Conservation (phyloP, 2,888 invertebrate genomes). For the Hoplodrina blanda region DNA sequence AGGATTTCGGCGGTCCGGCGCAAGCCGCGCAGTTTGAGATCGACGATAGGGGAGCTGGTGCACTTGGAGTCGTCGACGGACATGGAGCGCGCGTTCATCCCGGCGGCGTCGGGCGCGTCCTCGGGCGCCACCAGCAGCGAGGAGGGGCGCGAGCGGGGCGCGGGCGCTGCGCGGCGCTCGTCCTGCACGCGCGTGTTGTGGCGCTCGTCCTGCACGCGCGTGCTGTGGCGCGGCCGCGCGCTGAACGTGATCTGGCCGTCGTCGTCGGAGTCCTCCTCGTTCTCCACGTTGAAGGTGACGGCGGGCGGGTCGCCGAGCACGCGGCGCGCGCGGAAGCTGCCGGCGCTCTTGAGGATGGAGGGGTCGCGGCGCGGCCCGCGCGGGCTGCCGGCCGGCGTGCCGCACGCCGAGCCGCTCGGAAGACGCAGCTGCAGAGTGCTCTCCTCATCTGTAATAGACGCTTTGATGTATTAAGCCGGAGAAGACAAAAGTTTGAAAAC, state of each 20-base stretch:
- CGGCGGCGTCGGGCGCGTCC: slow-evolving; percentile 63
- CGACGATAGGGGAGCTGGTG: slow-evolving; percentile 74
- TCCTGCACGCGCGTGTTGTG: slow-evolving; percentile 67
- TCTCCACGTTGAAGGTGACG: slow-evolving; percentile 88
- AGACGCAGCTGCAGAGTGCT: slow-evolving; percentile 75
- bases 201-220: slow-evolving; percentile 69
- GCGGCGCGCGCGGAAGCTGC: slow-evolving; percentile 75
- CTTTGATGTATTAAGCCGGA: slow-evolving; percentile 61
- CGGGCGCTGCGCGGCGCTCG: slow-evolving; percentile 67
- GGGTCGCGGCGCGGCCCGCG: slow-evolving; percentile 77
- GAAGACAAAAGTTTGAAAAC: slow-evolving; percentile 25
- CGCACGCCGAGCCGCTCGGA: slow-evolving; percentile 63
- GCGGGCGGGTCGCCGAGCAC: slow-evolving; percentile 77
- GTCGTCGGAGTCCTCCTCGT: slow-evolving; percentile 83
- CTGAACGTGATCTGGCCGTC: slow-evolving; percentile 87
- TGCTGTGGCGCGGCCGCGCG: slow-evolving; percentile 71
- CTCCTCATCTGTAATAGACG: slow-evolving; percentile 84
- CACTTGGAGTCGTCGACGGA: slow-evolving; percentile 84
- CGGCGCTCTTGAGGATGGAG: slow-evolving; percentile 78
- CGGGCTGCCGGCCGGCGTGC: slow-evolving; percentile 73
- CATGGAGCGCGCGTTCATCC: slow-evolving; percentile 75
- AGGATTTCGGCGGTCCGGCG: slow-evolving; percentile 82
- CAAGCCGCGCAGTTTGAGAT: slow-evolving; percentile 78
- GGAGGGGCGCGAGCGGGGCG: slow-evolving; percentile 75
- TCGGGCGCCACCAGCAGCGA: slow-evolving; percentile 77